Conservation (phyloP, 2,888 invertebrate species). For the Chrysodeixis includens region DNA sequence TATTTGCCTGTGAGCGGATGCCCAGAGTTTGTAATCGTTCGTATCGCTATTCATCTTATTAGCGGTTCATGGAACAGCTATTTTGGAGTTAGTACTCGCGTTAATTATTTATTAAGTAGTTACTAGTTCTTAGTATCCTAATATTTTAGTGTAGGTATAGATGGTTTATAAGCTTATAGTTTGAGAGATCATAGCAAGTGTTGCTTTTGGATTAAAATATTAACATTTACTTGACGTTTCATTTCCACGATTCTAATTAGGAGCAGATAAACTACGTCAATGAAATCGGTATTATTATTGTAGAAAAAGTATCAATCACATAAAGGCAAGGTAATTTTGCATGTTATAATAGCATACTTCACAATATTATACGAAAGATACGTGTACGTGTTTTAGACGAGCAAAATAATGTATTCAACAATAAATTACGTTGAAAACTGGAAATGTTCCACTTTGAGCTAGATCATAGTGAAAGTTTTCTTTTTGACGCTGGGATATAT, state of each 20-base stretch:
- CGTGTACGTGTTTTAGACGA: not conserved
- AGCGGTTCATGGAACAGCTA: constrained; percentile 13
- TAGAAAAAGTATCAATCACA: no score
- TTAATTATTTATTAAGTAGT: constrained; percentile 26
- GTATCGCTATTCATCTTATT: constrained; percentile 27
- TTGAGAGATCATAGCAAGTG: not conserved
- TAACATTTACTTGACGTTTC: not conserved
- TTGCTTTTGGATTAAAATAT: not conserved
- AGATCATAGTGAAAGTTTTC: constrained; percentile 16
- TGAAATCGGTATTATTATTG: no score
- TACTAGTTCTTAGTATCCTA: not conserved
- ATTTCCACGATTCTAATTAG: not conserved
- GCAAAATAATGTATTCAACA: constrained; percentile 5
- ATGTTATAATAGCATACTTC: no score
- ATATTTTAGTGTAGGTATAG: not conserved
- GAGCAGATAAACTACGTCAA: not conserved
- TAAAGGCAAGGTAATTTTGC: no score
- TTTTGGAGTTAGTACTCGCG: constrained; percentile 2
- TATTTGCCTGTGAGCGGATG: constrained; percentile 16
- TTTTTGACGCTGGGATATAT: constrained; percentile 42
- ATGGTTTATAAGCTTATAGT: not conserved
- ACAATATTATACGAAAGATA: no score
- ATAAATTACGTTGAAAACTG: constrained; percentile 20
- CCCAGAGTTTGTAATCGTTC: constrained; percentile 16
- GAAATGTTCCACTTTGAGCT: constrained; percentile 29